phyloP scores from a whole-genome alignment of 2,113 vertebrate species.

The Ceyx cyanopectus region DNA sequence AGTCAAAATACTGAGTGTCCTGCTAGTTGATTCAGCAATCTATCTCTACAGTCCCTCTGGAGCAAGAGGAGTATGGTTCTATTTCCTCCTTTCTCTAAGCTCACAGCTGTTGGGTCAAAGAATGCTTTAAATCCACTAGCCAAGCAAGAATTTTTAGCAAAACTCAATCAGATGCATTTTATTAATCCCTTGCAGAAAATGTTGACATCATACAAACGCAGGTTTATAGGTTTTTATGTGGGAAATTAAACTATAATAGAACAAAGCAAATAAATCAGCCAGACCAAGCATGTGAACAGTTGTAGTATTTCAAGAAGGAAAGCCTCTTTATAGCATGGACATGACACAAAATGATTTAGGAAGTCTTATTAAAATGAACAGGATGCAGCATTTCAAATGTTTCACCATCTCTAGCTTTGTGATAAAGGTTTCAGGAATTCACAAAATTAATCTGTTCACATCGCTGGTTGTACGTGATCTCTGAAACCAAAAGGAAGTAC shows the following conservation, averaged over 20 bases:
- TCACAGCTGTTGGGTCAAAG: constrained; percentile 52
- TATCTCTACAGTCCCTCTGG: background rate
- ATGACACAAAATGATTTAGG: constrained; percentile 1
- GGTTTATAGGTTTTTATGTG: background rate
- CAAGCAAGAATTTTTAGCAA: constrained; percentile 17
- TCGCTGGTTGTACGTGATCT: background rate
- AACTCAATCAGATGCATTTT: constrained; percentile 8
- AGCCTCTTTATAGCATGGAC: background rate
- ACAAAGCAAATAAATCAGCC: constrained; percentile 19
- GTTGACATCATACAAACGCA: background rate
- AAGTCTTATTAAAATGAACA: constrained; percentile 39
- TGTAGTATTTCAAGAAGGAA: constrained; percentile 17
- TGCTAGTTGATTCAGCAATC: background rate
- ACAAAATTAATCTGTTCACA: constrained; percentile 27
- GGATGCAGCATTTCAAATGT: constrained; percentile 41
- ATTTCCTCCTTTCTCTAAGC: background rate
- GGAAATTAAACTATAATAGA: background rate
- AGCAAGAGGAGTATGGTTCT: background rate
- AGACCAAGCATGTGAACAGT: background rate
- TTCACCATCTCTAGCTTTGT: constrained; percentile 6
- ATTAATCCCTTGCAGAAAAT: constrained; percentile 12
- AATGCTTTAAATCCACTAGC: constrained; percentile 33
- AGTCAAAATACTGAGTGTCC: background rate
- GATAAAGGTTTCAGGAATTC: constrained; percentile 12
- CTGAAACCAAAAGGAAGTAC: constrained; percentile 46